Evolutionary conservation across 2,113 vertebrate species (phyloP).

Genomic region (Coturnix japonica): DNA sequence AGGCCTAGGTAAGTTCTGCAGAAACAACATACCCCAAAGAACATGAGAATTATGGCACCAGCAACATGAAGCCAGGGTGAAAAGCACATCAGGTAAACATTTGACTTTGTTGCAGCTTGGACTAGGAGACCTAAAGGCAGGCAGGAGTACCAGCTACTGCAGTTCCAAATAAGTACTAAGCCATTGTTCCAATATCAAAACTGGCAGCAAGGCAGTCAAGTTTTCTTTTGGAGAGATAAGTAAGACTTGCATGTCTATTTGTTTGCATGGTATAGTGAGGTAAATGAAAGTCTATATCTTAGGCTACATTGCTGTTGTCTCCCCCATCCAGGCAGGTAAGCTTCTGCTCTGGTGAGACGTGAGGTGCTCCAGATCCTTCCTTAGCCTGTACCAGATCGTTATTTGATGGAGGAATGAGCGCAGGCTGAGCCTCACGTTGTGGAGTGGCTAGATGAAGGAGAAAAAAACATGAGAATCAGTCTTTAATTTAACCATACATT

Average conservation of each 20-base stretch:
- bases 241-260: neutral
- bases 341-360: neutral
- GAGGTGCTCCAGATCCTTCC: neutral
- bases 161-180: neutral
- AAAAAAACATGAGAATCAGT: neutral
- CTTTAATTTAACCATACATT: neutral
- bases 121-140: neutral
- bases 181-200: neutral
- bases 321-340: neutral
- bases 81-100: neutral
- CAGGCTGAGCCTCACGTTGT: constrained; percentile 74
- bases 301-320: neutral
- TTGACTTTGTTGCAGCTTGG: neutral
- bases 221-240: neutral
- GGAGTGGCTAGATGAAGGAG: constrained; percentile 62
- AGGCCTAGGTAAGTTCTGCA: neutral
- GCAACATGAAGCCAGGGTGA: neutral
- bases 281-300: neutral
- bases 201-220: neutral
- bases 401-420: constrained; percentile 54
- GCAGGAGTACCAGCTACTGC: neutral
- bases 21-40: neutral
- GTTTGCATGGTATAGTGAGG: neutral
- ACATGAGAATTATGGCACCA: neutral
- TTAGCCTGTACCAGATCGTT: constrained; percentile 43